Evolutionary conservation across 2,888 invertebrate genomes (phyloP).

Genomic region (Agapostemon virescens): DNA sequence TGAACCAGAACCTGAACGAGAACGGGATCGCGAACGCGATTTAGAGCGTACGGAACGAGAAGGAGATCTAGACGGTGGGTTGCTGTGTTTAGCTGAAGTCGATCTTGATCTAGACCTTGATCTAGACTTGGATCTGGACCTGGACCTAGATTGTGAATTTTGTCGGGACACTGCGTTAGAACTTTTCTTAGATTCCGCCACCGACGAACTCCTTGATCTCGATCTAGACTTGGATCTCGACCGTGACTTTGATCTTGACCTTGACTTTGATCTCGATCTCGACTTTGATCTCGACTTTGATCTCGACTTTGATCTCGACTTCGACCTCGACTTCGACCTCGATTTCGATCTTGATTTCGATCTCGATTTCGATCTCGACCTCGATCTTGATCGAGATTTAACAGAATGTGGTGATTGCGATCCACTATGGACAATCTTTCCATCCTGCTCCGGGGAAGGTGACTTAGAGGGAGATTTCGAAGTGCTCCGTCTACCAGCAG

Average conservation of each 20-base stretch:
- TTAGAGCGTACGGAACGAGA: constrained; percentile 73
- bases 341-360: constrained; percentile 71
- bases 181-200: constrained; percentile 62
- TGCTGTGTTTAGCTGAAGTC: constrained; percentile 70
- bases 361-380: constrained; percentile 67
- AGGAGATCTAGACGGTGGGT: constrained; percentile 58
- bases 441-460: constrained; percentile 53
- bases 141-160: constrained; percentile 64
- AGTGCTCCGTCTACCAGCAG: constrained; percentile 63
- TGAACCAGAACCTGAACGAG: constrained; percentile 64
- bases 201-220: constrained; percentile 68
- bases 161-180: constrained; percentile 60
- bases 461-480: constrained; percentile 70
- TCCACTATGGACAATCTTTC: constrained; percentile 48
- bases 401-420: constrained; percentile 61
- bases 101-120: constrained; percentile 67
- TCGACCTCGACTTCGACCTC: constrained; percentile 67
- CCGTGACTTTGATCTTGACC: not conserved
- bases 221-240: constrained; percentile 66
- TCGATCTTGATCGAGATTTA: constrained; percentile 1
- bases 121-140: not conserved
- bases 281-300: constrained; percentile 32
- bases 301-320: constrained; percentile 65
- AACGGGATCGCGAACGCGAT: constrained; percentile 67
- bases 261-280: constrained; percentile 63